Evolutionary conservation across 1,140 invertebrate species (phyloP), one percentile per base, ranked within the genome.

Genomic region (Pinna nobilis): DNA sequence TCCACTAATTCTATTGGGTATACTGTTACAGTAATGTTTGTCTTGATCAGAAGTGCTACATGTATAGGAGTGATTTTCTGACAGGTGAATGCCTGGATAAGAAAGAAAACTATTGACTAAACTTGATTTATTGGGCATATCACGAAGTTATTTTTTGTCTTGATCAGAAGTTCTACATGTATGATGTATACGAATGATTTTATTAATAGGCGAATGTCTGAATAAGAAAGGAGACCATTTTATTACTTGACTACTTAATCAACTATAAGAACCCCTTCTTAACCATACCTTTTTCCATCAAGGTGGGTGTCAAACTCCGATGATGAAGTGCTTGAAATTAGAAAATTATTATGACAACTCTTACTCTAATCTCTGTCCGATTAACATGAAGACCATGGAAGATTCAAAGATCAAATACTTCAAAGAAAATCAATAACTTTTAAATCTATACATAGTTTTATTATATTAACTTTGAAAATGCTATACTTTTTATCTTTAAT

Each of bases 251-350:
- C 1, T 20, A 53, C 13, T 20, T 53, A 13, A 7, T 51, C 9
- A 15, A 51, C 9, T 11, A 13, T 2, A 23, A 3, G 13, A 13
- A 4, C 51, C 25, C n/a, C 13, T 28, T 49, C 7, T 3, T 18
- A 23, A 33, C 13, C 33, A 44, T 76, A 76, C 74, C 74, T 76
- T 50, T 35, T 11, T 76, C 74, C 51, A 57, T 60, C 51, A 65
- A 49, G 47, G 61, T 70, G 18, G 74, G 74, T 37, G 74, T 64
- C 15, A 63, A 47, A 63, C 74, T 76, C 49, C 74, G 57, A 44
- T 60, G 65, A 37, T 67, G 71, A 47, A 69, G 49, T 49, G 69
- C 69, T 72, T 71, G 63, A 35, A 68, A 76, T 13, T 20, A 47
- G 41, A 47, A 47, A 2, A 47, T 47, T 20, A 13, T 20, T 47